A percentile compares a stretch with the other conserved stretches of the same genome.
phyloP scores from a whole-genome alignment of 2,797 vertebrate species.

The Sebastes matsubarae region DNA sequence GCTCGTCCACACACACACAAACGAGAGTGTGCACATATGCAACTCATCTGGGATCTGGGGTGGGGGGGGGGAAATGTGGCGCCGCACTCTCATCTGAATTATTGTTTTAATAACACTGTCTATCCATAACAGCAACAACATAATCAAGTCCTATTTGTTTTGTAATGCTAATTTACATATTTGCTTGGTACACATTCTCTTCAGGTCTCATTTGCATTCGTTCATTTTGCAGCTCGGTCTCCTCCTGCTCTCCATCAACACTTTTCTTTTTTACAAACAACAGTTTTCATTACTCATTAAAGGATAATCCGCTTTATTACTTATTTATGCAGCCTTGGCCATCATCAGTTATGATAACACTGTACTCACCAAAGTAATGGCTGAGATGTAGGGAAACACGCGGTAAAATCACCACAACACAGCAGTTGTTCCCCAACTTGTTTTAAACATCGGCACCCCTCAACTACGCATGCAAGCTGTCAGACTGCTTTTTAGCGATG shows the following conservation, averaged over 20 bases:
- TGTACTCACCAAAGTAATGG: not conserved
- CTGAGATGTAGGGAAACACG: not conserved
- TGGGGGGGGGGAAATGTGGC: not conserved
- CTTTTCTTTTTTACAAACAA: not conserved
- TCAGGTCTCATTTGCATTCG: conserved; percentile 13
- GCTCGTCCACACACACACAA: conserved; percentile 9
- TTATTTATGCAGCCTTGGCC: not conserved
- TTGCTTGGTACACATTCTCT: not conserved
- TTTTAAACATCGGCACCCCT: not conserved
- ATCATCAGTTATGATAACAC: not conserved
- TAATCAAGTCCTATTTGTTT: conserved; percentile 19
- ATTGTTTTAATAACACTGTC: conserved; percentile 21
- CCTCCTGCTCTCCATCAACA: not conserved
- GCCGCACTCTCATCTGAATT: conserved; percentile 9
- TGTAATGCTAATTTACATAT: conserved; percentile 22
- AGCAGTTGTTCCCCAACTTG: not conserved
- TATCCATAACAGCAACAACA: conserved; percentile 11
- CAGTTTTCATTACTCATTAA: not conserved
- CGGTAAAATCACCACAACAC: not conserved
- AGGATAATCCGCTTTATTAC: not conserved
- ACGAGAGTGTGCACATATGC: not conserved
- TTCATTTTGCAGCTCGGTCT: not conserved
- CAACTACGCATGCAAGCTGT: not conserved
- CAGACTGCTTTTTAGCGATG: not conserved
- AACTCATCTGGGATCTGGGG: not conserved